phyloP scores from a whole-genome alignment of 2,113 vertebrate genomes.

The Phoxinus phoxinus region DNA sequence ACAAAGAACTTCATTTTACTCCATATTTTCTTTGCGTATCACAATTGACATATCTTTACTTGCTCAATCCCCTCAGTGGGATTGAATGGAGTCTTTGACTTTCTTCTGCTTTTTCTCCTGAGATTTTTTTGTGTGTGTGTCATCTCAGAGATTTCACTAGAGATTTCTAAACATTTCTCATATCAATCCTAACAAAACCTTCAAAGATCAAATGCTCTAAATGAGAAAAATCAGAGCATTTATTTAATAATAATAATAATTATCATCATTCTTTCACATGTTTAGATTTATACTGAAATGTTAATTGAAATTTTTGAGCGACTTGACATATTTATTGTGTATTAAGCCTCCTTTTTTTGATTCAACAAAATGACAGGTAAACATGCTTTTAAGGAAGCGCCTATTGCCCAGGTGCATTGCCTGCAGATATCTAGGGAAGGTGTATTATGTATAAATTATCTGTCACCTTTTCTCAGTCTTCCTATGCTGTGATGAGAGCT shows the following conservation, averaged over 20 bases:
- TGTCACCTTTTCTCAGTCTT: constrained; percentile 91
- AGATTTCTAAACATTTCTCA: background rate
- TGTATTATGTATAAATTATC: constrained; percentile 96
- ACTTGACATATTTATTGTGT: background rate
- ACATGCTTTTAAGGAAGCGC: constrained; percentile 65
- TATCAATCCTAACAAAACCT: background rate
- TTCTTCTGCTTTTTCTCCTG: background rate
- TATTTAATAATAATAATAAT: too few relatives aligned
- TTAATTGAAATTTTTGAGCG: background rate
- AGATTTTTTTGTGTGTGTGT: background rate
- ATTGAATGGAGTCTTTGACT: background rate
- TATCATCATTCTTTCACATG: too few relatives aligned
- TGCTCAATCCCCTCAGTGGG: background rate
- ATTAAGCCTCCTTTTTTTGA: background rate
- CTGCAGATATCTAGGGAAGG: constrained; percentile 90
- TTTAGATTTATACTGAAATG: background rate
- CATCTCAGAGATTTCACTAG: background rate
- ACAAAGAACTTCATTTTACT: background rate
- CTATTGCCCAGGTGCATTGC: constrained; percentile 87
- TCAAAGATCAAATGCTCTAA: background rate
- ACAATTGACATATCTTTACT: background rate
- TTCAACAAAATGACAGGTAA: constrained; percentile 60
- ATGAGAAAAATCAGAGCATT: too few relatives aligned
- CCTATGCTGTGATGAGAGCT: constrained; percentile 91
- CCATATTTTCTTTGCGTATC: background rate